Evolutionary conservation across 2,113 vertebrate genomes (phyloP).

Genomic region (Daboia siamensis): DNA sequence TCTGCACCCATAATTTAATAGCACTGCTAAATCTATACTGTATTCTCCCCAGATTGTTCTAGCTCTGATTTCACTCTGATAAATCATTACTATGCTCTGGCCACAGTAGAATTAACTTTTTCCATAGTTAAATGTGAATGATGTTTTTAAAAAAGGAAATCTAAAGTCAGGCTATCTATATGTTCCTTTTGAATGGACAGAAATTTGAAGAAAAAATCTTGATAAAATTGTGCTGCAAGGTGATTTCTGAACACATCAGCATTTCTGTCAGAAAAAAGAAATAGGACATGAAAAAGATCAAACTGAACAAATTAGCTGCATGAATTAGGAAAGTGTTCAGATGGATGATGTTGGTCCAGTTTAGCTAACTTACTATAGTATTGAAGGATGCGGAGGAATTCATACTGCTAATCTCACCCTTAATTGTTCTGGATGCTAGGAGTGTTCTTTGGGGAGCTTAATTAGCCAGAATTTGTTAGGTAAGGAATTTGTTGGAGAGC

Average conservation of each 20-base stretch:
- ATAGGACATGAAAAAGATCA: neutral
- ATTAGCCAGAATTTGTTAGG: neutral
- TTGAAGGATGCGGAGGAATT: neutral
- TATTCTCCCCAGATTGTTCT: neutral
- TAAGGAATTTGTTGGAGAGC: neutral
- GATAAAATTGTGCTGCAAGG: neutral
- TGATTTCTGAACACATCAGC: rapidly evolving
- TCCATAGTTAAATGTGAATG: neutral
- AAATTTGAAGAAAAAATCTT: neutral
- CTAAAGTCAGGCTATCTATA: neutral
- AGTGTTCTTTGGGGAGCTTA: neutral
- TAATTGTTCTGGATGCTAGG: neutral
- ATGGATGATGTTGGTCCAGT: neutral
- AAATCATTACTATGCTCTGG: neutral
- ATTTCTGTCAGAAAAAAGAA: neutral
- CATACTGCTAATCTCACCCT: neutral
- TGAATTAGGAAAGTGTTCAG: neutral
- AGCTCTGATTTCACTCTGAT: neutral
- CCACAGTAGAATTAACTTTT: neutral
- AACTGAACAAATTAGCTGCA: neutral
- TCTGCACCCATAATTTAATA: neutral
- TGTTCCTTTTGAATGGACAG: neutral
- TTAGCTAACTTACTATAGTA: neutral
- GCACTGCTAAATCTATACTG: neutral
- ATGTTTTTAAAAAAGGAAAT: neutral